A percentile compares a stretch with the other conserved stretches of the same genome.
These are phyloP conservation scores for Druon quercuslanigerum DNA, from an alignment of 1,140 invertebrate genomes.

Conservation along the genomic window DNA sequence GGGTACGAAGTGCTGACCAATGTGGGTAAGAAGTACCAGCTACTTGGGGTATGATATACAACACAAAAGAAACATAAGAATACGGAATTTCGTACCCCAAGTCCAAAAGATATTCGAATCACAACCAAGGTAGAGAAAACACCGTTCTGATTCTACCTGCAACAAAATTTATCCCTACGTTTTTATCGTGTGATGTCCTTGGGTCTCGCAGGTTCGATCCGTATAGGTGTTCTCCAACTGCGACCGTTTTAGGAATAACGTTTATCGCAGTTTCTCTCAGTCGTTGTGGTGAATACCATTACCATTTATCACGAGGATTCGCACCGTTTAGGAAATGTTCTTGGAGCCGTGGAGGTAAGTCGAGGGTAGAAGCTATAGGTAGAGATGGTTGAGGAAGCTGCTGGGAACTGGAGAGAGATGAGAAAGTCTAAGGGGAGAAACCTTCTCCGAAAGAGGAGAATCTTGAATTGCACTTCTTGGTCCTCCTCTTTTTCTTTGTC, in stretches of 20 bases:
- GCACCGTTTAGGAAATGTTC: conserved; percentile 62
- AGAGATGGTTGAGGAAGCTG: no score
- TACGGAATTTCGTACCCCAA: no score
- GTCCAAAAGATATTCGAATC: no score
- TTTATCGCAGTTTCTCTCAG: conserved; percentile 59
- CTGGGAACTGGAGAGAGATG: not conserved
- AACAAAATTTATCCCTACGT: no score
- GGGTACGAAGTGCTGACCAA: no score
- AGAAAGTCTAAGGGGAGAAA: conserved; percentile 5
- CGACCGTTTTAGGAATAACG: conserved; percentile 49
- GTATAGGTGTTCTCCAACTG: conserved; percentile 40
- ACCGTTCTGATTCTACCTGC: no score
- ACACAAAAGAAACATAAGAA: no score
- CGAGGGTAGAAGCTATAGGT: conserved; percentile 40
- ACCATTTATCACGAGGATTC: conserved; percentile 64
- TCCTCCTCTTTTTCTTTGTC: not conserved
- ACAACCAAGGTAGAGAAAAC: no score
- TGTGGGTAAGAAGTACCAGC: no score
- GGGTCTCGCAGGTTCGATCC: conserved; percentile 39
- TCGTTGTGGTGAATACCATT: conserved; percentile 61
- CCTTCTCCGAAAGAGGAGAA: not conserved
- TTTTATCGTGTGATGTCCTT: not conserved
- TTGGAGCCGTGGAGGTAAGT: conserved; percentile 40
- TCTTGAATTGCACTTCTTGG: conserved; percentile 6
- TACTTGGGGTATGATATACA: no score